Percentiles rank a stretch among this genome's conserved stretches.
Evolutionary conservation across 2,888 invertebrate genomes (phyloP).

Genomic region (Dorcus hopei): DNA sequence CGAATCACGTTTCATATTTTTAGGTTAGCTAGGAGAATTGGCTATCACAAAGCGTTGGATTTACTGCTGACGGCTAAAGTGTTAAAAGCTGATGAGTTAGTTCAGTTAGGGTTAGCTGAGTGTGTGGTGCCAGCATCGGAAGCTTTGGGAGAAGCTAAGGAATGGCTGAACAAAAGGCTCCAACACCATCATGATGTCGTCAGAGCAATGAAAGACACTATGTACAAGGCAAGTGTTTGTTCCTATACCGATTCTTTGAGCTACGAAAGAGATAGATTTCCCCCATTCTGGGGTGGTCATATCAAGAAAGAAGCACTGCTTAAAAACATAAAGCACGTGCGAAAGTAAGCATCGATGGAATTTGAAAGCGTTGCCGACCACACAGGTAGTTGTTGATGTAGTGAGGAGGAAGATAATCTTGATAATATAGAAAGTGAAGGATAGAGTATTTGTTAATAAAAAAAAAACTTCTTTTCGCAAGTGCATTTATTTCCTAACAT

Average conservation of each 20-base stretch:
- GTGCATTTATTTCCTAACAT: too few relatives aligned
- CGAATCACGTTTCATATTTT: background rate
- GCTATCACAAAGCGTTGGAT: conserved; percentile 35
- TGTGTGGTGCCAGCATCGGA: conserved; percentile 28
- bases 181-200: conserved; percentile 31
- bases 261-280: conserved; percentile 32
- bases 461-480: too few relatives aligned
- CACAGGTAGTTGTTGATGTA: too few relatives aligned
- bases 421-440: too few relatives aligned
- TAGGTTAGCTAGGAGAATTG: conserved; percentile 37
- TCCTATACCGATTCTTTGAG: conserved; percentile 23
- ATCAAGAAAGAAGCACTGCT: conserved; percentile 33
- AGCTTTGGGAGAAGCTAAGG: conserved; percentile 28
- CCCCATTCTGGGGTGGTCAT: conserved; percentile 37
- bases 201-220: conserved; percentile 33
- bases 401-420: too few relatives aligned
- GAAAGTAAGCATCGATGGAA: too few relatives aligned
- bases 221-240: conserved; percentile 15
- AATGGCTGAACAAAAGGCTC: conserved; percentile 32
- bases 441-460: too few relatives aligned
- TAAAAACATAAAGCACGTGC: conserved; percentile 35
- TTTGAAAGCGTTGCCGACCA: too few relatives aligned
- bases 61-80: conserved; percentile 36
- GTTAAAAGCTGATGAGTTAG: conserved; percentile 35
- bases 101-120: conserved; percentile 34